A percentile compares a stretch with the other conserved stretches of the same genome.
phyloP scores from a whole-genome alignment of 2,797 vertebrate species.

The Heteromormyrus szaboi region DNA sequence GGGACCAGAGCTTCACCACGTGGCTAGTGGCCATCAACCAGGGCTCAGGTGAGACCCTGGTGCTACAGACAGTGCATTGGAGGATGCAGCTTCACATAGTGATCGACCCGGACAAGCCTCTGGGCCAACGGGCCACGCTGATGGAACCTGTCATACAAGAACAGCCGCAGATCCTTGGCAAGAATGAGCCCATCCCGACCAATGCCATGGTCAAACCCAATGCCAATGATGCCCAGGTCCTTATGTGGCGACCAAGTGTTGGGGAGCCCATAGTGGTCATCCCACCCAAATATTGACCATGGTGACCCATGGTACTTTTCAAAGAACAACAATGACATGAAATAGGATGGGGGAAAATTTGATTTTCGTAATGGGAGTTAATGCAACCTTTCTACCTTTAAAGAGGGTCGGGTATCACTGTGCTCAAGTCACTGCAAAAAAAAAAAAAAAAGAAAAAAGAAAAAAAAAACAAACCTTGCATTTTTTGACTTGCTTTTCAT shows the following conservation, averaged over 20 bases:
- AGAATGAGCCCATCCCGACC: conserved; percentile 83
- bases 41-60: conserved; percentile 74
- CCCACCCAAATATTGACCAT: conserved; percentile 76
- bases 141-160: conserved; percentile 80
- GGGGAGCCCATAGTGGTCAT: conserved; percentile 86
- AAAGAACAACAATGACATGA: conserved; percentile 19
- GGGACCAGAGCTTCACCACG: conserved; percentile 96
- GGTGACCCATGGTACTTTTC: background rate
- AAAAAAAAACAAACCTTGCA: conserved; percentile 30
- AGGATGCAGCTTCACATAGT: conserved; percentile 87
- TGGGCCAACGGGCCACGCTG: conserved; percentile 81
- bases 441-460: conserved; percentile 36
- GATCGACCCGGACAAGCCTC: conserved; percentile 75
- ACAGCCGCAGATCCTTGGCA: conserved; percentile 81
- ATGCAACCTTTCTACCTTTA: conserved; percentile 85
- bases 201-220: conserved; percentile 96
- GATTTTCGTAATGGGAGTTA: conserved; percentile 57
- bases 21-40: conserved; percentile 95
- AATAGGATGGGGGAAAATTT: conserved; percentile 22
- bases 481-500: conserved; percentile 38
- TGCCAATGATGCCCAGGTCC: conserved; percentile 96
- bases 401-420: conserved; percentile 79
- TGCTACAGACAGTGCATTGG: conserved; percentile 91
- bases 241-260: conserved; percentile 94
- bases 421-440: conserved; percentile 64